phyloP scores from a whole-genome alignment of 2,797 vertebrate species.

The Chloroceryle inda region DNA sequence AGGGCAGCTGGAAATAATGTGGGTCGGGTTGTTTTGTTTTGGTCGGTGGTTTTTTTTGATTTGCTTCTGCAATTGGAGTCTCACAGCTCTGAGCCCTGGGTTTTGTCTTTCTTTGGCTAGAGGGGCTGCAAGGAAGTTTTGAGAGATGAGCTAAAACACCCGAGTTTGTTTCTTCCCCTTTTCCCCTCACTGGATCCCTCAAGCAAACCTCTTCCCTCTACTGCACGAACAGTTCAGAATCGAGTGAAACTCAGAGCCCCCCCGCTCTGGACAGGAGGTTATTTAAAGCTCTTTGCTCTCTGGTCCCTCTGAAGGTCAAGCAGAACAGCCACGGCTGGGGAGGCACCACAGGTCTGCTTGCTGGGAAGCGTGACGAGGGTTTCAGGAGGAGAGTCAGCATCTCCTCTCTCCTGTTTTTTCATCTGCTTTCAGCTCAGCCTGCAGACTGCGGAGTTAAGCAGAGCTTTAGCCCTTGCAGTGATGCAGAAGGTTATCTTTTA shows the following conservation, averaged over 20 bases:
- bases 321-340: fast-evolving
- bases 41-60: background rate
- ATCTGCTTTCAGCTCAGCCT: background rate
- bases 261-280: background rate
- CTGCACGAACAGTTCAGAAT: background rate
- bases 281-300: background rate
- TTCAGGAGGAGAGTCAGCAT: background rate
- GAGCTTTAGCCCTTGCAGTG: background rate
- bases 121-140: background rate
- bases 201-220: background rate
- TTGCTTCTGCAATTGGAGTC: background rate
- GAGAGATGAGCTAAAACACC: background rate
- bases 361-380: background rate
- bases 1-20: background rate
- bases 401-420: background rate
- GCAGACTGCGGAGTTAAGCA: background rate
- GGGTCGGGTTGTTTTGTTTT: too few species aligned
- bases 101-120: background rate
- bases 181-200: background rate
- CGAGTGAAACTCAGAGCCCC: background rate
- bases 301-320: conserved; percentile 34
- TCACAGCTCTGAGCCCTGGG: background rate
- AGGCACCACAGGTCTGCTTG: background rate
- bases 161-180: background rate
- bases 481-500: background rate